Conservation (phyloP, 2,113 vertebrate species). For the Dendropsophus ebraccatus region DNA sequence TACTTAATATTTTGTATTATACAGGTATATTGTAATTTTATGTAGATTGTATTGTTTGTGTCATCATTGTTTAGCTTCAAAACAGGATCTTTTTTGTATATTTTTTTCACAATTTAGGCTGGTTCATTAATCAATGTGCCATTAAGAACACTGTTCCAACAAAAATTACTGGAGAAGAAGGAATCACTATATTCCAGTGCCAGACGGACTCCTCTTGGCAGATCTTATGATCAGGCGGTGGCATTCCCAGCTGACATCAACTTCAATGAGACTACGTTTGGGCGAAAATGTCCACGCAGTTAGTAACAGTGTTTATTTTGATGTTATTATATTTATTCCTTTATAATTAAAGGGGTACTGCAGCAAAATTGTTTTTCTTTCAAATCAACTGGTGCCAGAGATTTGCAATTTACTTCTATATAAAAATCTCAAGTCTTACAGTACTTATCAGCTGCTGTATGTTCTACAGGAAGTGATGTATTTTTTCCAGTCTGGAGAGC, state of each 20-base stretch:
- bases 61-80: not conserved
- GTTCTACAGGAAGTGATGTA: too few relatives aligned
- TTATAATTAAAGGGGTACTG: too few relatives aligned
- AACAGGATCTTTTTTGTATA: not conserved
- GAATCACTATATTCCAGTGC: constrained; percentile 75
- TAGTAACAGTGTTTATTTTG: constrained; percentile 40
- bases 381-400: too few relatives aligned
- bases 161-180: constrained; percentile 75
- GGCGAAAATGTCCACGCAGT: constrained; percentile 69
- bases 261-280: constrained; percentile 75
- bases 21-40: not conserved
- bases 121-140: constrained; percentile 74
- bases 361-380: too few relatives aligned
- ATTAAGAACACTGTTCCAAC: constrained; percentile 77
- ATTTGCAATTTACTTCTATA: too few relatives aligned
- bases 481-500: too few relatives aligned
- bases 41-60: not conserved
- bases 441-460: too few relatives aligned
- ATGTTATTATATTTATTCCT: not conserved
- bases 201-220: constrained; percentile 74
- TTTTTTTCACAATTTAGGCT: constrained; percentile 69
- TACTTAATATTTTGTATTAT: too few relatives aligned
- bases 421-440: too few relatives aligned
- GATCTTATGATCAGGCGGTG: constrained; percentile 68
- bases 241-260: constrained; percentile 75